Conservation (phyloP, 2,113 vertebrate genomes). For the Bothrops jararaca region DNA sequence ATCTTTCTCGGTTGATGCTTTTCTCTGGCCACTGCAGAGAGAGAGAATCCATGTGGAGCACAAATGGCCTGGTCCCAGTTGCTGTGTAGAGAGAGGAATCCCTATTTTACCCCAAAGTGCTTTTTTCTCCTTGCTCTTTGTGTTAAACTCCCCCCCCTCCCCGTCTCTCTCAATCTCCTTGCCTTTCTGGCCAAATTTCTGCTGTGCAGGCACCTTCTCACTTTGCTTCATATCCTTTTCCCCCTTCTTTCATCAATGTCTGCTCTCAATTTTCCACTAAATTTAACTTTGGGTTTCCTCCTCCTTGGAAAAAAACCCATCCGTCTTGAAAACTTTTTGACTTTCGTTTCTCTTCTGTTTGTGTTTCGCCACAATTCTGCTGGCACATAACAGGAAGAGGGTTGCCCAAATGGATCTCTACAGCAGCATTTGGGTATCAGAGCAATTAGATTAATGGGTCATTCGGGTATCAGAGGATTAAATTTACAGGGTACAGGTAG, state of each 20-base stretch:
- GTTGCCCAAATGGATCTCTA: neutral
- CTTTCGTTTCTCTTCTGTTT: neutral
- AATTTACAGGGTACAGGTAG: neutral
- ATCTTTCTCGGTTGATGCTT: neutral
- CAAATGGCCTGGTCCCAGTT: neutral
- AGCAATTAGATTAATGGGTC: neutral
- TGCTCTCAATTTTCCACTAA: neutral
- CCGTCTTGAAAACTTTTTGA: neutral
- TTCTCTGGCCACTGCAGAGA: neutral
- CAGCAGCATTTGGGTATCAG: neutral
- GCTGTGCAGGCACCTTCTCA: neutral
- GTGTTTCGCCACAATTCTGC: neutral
- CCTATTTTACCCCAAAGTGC: neutral
- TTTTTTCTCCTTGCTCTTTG: neutral
- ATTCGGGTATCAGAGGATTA: neutral
- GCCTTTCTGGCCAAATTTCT: neutral
- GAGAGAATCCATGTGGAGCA: neutral
- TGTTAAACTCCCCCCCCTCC: accelerated
- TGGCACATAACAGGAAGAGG: neutral
- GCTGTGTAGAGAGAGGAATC: neutral
- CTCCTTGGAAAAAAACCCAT: neutral
- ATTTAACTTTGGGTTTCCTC: neutral
- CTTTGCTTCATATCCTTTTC: neutral
- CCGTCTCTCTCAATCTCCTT: neutral
- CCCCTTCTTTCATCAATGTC: neutral